Percentiles rank a stretch among this genome's conserved stretches.
These are phyloP conservation scores for Mimas tiliae DNA, from an alignment of 2,888 invertebrate genomes.

Conservation along the genomic window DNA sequence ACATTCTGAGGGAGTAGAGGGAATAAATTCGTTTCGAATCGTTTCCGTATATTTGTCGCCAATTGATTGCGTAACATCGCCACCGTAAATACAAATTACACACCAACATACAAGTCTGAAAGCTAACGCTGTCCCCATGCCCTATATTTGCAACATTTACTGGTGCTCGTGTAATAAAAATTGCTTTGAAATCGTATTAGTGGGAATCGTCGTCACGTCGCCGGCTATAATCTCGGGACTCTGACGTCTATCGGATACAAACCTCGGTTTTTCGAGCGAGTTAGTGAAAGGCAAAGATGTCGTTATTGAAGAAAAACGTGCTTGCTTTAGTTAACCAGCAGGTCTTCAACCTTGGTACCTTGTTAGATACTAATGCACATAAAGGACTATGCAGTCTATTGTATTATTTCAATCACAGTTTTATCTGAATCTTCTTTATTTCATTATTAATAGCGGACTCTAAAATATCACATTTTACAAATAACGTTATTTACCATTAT, in stretches of 20 bases:
- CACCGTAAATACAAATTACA: not conserved
- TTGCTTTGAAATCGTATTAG: not conserved
- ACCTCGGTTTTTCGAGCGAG: slow-evolving; percentile 9
- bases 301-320: slow-evolving; percentile 39
- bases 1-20: not conserved
- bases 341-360: not conserved
- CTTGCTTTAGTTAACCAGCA: slow-evolving; percentile 29
- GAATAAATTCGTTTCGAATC: no score
- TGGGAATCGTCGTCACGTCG: not conserved
- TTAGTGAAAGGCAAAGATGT: slow-evolving; percentile 31
- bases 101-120: not conserved
- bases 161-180: not conserved
- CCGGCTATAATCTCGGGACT: not conserved
- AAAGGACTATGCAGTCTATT: not conserved
- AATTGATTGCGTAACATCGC: not conserved
- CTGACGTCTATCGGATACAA: slow-evolving; percentile 1
- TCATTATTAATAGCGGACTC: not conserved
- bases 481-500: no score
- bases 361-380: slow-evolving; percentile 4
- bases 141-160: not conserved
- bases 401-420: no score
- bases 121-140: not conserved
- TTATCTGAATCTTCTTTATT: not conserved
- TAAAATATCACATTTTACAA: no score
- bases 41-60: not conserved